These are phyloP conservation scores for Glossosoma conforme DNA, from an alignment of 1,140 invertebrate species.

Conservation along the genomic window DNA sequence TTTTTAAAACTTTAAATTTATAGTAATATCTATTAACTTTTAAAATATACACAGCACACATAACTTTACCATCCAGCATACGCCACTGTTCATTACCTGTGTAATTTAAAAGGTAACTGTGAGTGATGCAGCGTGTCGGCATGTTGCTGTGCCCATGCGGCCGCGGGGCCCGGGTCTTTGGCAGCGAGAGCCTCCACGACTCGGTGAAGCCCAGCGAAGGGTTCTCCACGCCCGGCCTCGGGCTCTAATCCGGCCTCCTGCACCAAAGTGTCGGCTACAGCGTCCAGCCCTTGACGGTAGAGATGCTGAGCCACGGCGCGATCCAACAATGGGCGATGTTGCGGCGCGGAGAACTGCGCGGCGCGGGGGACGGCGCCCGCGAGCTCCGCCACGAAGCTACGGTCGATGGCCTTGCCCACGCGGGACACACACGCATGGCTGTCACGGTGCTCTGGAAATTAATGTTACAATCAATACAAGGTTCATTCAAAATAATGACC, in stretches of 20 bases:
- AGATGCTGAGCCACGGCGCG: slow-evolving; percentile 97
- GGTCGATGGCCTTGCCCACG: slow-evolving; percentile 94
- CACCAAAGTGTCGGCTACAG: slow-evolving; percentile 80
- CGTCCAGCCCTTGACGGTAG: slow-evolving; percentile 86
- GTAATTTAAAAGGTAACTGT: slow-evolving; percentile 44
- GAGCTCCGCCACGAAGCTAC: slow-evolving; percentile 91
- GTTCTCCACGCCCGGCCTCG: slow-evolving; percentile 40
- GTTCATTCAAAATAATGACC: neutral
- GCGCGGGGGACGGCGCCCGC: slow-evolving; percentile 80
- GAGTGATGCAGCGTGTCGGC: slow-evolving; percentile 53
- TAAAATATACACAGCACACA: too few relatives aligned
- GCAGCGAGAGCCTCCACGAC: slow-evolving; percentile 40
- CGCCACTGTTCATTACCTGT: too few relatives aligned
- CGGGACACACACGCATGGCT: slow-evolving; percentile 89
- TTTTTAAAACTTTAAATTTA: neutral
- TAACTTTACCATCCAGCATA: too few relatives aligned
- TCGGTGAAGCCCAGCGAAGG: slow-evolving; percentile 43
- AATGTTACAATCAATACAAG: slow-evolving; percentile 2
- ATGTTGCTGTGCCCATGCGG: slow-evolving; percentile 70
- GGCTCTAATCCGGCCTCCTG: slow-evolving; percentile 33
- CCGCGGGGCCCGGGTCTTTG: slow-evolving; percentile 70
- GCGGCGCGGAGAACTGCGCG: slow-evolving; percentile 74
- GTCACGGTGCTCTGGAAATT: slow-evolving; percentile 54
- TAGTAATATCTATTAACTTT: too few relatives aligned
- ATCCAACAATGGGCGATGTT: slow-evolving; percentile 80